Evolutionary conservation across 1,140 invertebrate genomes (phyloP), one percentile per base, ranked within the genome.

Genomic region (Spodoptera litura): DNA sequence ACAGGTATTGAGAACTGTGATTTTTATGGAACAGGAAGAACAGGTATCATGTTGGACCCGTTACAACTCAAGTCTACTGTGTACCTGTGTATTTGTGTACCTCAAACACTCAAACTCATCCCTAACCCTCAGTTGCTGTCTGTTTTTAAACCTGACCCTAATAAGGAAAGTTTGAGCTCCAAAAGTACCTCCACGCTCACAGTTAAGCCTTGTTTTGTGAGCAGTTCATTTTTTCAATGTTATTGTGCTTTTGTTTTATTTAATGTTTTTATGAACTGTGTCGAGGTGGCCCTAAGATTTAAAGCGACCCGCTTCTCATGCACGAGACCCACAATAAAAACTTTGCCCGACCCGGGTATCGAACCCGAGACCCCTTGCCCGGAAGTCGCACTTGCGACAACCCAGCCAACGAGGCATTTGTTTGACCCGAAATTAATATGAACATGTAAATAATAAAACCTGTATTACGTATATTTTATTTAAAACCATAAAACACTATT

Each of bases 61-160:
- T 44, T 44, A 44, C 38, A 44, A 44, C 38, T 8, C 38, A 44
- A 44, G 9, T 44, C 1, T 6, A 44, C 6, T 64, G 59, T 64
- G 61, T 64, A 64, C 64, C 55, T 51, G 20, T 25, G 53, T 58
- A 59, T 38, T 38, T 35, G 31, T 25, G 44, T 61, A 25, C 38
- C 38, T 61, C 71, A 74, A 74, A 74, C 56, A 61, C 71, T 61
- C 31, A 59, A 44, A 20, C 25, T 70, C 13, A 20, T 20, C 71
- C 71, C 55, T 64, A 49, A 59, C 71, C 71, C 20, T 71, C 53
- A 6, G 8, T 27, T 49, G 10, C 25, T 5, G 15, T 64, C 44
- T 52, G 64, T 56, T 71, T 70, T 71, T 71, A 71, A 71, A 71
- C 68, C 56, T 71, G 68, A 71, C 68, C 68, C 56, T 71, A 71